phyloP scores from a whole-genome alignment of 2,113 vertebrate species.

The Sciurus niger region DNA sequence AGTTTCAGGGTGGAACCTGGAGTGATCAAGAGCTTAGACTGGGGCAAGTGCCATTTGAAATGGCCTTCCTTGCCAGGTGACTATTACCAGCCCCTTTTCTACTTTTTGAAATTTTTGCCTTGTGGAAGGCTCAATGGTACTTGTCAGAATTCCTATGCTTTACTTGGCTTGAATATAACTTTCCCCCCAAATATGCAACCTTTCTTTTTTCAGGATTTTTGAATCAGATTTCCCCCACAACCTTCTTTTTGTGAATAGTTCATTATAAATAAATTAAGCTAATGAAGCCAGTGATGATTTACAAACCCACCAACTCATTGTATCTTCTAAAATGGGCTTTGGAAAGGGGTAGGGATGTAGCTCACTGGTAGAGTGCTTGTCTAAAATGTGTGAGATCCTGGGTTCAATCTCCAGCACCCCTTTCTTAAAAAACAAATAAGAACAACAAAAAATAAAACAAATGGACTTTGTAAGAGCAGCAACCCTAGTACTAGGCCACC shows the following conservation, averaged over 20 bases:
- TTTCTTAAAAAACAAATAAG: too few species aligned
- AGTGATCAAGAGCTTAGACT: background rate
- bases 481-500: background rate
- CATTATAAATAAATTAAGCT: background rate
- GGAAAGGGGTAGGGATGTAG: background rate
- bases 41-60: background rate
- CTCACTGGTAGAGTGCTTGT: background rate
- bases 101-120: background rate
- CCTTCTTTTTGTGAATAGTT: background rate
- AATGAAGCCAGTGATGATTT: background rate
- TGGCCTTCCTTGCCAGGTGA: background rate
- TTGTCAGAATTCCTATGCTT: too few species aligned
- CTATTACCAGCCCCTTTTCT: background rate
- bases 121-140: background rate
- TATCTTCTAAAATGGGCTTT: background rate
- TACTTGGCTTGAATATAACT: background rate
- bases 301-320: background rate
- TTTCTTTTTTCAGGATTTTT: conserved; percentile 55
- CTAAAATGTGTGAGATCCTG: background rate
- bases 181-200: background rate
- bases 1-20: background rate
- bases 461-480: background rate
- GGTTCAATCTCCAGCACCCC: background rate
- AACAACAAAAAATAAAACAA: background rate
- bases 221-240: background rate